These are phyloP conservation scores for Reticulitermes speratus DNA, from an alignment of 1,140 invertebrate species.

Conservation along the genomic window DNA sequence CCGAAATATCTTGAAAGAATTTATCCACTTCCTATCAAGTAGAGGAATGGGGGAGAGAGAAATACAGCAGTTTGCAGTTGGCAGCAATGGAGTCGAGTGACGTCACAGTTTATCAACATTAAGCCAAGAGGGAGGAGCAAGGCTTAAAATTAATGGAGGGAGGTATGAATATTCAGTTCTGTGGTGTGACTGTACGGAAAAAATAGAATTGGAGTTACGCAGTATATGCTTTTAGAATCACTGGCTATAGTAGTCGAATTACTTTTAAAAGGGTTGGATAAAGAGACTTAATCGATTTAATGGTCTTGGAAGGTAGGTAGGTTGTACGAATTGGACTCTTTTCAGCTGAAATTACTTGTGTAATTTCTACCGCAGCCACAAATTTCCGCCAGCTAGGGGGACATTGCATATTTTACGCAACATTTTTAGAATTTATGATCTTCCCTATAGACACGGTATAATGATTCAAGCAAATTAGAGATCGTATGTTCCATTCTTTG, in stretches of 20 bases:
- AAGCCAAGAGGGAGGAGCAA: background rate
- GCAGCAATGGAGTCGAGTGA: background rate
- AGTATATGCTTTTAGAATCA: background rate
- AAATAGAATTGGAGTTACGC: background rate
- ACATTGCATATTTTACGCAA: too few relatives aligned
- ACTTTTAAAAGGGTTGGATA: background rate
- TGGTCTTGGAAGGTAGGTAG: background rate
- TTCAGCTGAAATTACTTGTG: too few relatives aligned
- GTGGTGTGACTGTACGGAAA: background rate
- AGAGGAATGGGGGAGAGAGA: background rate
- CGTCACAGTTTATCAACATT: constrained; percentile 1
- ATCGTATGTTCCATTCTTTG: background rate
- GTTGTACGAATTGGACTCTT: too few relatives aligned
- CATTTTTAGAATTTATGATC: background rate
- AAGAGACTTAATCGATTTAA: background rate
- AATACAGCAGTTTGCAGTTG: background rate
- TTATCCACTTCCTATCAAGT: background rate
- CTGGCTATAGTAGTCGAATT: background rate
- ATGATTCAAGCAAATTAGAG: background rate
- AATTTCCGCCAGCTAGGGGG: too few relatives aligned
- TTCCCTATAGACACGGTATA: background rate
- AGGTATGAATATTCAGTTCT: background rate
- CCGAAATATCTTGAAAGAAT: background rate
- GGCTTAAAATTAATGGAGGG: constrained; percentile 15
- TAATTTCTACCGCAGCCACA: too few relatives aligned